phyloP scores from a whole-genome alignment of 2,797 vertebrate genomes.

The Myotis vivesi region DNA sequence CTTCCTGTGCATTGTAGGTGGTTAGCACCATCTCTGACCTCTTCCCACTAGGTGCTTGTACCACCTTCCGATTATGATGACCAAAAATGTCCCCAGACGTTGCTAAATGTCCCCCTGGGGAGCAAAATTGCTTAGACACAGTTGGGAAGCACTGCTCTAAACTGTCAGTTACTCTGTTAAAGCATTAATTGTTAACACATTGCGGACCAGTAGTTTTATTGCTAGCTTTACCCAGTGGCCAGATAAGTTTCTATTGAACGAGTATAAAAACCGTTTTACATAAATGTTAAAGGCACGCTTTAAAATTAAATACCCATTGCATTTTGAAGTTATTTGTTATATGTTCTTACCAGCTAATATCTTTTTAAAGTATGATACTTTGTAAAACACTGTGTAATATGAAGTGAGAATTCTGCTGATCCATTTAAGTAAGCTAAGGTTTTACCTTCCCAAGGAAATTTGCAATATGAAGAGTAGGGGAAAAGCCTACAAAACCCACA shows the following conservation, averaged over 20 bases:
- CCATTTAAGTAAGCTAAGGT: not conserved
- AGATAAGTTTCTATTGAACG: too few species aligned
- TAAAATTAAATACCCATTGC: too few species aligned
- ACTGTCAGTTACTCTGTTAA: constrained; percentile 16
- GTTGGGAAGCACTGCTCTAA: not conserved
- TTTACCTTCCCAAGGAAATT: constrained; percentile 40
- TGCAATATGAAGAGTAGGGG: not conserved
- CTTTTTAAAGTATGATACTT: too few species aligned
- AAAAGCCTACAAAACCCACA: not conserved
- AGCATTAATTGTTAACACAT: constrained; percentile 1
- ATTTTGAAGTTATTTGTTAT: too few species aligned
- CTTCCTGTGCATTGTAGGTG: not conserved
- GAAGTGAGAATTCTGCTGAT: too few species aligned
- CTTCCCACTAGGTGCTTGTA: constrained; percentile 1
- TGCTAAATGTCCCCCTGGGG: not conserved
- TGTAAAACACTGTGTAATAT: too few species aligned
- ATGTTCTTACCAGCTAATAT: too few species aligned
- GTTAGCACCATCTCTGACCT: constrained; percentile 35
- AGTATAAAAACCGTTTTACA: too few species aligned
- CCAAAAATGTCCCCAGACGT: constrained; percentile 5
- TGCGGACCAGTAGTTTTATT: too few species aligned
- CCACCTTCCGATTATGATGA: constrained; percentile 37
- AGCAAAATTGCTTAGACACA: constrained; percentile 5
- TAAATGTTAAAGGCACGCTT: too few species aligned
- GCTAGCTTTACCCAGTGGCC: too few species aligned